Conservation (phyloP, 2,797 vertebrate genomes). For the Ibycter americanus region DNA sequence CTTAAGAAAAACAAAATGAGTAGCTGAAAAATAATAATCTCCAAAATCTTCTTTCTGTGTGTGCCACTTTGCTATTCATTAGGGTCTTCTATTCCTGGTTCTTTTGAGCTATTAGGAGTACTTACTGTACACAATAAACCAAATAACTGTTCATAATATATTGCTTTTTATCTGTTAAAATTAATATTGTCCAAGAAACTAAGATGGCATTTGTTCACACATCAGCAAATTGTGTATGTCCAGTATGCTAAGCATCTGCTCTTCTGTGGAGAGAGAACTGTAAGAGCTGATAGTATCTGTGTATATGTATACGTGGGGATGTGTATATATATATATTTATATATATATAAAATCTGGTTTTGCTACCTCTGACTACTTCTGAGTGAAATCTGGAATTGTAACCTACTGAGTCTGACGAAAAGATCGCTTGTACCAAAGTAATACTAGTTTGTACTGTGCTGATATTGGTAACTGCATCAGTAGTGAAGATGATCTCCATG, state of each 20-base stretch:
- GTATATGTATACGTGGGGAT: too few relatives aligned
- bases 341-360: neutral
- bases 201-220: neutral
- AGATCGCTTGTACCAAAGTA: neutral
- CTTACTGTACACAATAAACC: neutral
- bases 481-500: neutral
- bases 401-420: neutral
- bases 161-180: neutral
- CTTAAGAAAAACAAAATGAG: neutral
- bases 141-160: neutral
- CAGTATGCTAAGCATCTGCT: neutral
- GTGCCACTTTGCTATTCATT: neutral
- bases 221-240: neutral
- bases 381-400: neutral
- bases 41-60: neutral
- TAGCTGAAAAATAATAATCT: neutral
- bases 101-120: neutral
- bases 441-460: neutral
- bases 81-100: neutral
- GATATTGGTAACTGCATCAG: neutral
- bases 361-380: neutral
- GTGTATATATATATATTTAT: too few relatives aligned
- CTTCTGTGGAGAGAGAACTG: neutral
- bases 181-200: neutral
- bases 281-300: neutral